phyloP scores from a whole-genome alignment of 2,113 vertebrate species.

The Thamnophis sirtalis region DNA sequence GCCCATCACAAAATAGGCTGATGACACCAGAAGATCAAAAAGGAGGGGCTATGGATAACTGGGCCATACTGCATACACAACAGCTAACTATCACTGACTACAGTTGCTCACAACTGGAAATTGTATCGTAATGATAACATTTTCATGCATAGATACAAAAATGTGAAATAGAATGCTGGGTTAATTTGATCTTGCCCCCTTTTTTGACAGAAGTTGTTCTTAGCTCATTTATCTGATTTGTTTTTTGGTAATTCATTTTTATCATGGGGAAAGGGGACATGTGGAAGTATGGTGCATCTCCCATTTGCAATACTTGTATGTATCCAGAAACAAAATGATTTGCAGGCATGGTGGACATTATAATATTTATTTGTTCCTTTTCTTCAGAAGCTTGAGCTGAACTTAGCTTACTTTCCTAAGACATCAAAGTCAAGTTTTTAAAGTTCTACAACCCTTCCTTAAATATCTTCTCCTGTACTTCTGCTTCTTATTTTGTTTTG shows the following conservation, averaged over 20 bases:
- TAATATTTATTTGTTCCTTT: slow-evolving; percentile 44
- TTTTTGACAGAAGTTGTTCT: slow-evolving; percentile 35
- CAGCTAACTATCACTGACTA: not conserved
- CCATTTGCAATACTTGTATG: not conserved
- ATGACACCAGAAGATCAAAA: not conserved
- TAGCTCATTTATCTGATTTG: slow-evolving; percentile 35
- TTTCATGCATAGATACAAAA: not conserved
- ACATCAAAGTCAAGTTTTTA: slow-evolving; percentile 65
- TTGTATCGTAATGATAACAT: not conserved
- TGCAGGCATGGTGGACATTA: slow-evolving; percentile 19
- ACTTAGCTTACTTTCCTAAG: slow-evolving; percentile 39
- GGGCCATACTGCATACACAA: not conserved
- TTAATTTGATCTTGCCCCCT: slow-evolving; percentile 24
- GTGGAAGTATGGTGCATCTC: not conserved
- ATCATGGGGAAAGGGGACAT: not conserved
- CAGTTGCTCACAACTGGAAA: not conserved
- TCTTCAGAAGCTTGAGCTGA: slow-evolving; percentile 25
- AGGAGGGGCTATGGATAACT: not conserved
- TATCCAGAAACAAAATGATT: slow-evolving; percentile 19
- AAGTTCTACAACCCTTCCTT: slow-evolving; percentile 61
- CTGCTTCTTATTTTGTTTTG: slow-evolving; percentile 78
- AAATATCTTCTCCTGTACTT: slow-evolving; percentile 61
- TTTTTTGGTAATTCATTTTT: slow-evolving; percentile 36
- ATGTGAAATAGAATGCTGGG: not conserved
- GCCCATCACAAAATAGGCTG: not conserved